These are phyloP conservation scores for Petromus typicus DNA, from an alignment of 2,113 vertebrate species.

Conservation along the genomic window DNA sequence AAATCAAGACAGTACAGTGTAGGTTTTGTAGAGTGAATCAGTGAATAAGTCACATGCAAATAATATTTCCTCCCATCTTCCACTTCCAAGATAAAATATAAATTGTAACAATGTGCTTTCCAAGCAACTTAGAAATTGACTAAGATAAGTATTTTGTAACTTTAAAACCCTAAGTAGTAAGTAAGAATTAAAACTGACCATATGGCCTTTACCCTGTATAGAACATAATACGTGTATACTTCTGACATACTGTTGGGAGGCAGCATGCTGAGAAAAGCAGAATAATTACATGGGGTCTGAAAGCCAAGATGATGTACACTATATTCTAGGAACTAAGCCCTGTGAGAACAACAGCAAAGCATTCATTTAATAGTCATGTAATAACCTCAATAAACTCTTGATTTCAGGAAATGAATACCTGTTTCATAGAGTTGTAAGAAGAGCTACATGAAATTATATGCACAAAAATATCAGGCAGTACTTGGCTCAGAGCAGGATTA, in stretches of 20 bases:
- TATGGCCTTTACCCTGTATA: neutral
- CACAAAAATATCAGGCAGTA: neutral
- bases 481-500: neutral
- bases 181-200: neutral
- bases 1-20: neutral
- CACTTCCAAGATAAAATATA: neutral
- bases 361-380: neutral
- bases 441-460: neutral
- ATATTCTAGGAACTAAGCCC: neutral
- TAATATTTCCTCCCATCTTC: neutral
- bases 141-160: neutral
- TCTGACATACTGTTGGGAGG: neutral
- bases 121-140: neutral
- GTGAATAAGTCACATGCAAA: neutral
- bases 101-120: neutral
- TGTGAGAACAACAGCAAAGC: rapidly evolving
- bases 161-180: neutral
- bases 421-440: neutral
- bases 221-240: neutral
- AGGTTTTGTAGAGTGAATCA: neutral
- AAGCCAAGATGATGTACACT: rapidly evolving
- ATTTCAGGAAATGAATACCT: neutral
- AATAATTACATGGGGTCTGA: neutral
- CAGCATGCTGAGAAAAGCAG: rapidly evolving
- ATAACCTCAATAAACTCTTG: neutral